A percentile compares a stretch with the other conserved stretches of the same genome.
Conservation (phyloP, 2,888 invertebrate genomes). For the Tiliacea aurago region DNA sequence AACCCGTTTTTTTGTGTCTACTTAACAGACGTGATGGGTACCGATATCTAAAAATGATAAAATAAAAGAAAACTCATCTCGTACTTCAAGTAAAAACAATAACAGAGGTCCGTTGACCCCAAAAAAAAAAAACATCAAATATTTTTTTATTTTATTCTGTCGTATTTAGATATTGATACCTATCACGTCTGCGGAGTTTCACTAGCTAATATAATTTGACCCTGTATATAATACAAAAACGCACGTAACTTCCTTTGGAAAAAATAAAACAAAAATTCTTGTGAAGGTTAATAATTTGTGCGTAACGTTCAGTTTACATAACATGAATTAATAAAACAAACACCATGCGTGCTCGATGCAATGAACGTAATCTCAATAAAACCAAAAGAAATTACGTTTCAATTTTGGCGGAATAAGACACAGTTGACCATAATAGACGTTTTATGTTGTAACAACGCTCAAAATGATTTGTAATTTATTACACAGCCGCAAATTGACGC, state of each 20-base stretch:
- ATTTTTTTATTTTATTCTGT: no score
- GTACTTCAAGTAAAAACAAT: no score
- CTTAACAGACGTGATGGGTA: no score
- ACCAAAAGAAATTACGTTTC: constrained; percentile 21
- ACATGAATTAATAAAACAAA: constrained; percentile 39
- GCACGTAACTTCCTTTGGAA: neutral
- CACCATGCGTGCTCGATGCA: constrained; percentile 27
- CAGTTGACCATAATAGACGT: constrained; percentile 31
- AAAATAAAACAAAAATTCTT: neutral
- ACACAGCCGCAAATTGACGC: constrained; percentile 47
- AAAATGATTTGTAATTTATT: constrained; percentile 49
- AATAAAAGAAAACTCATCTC: no score
- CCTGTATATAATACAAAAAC: no score
- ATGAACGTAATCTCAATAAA: constrained; percentile 36
- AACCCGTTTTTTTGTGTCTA: no score
- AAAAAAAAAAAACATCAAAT: no score
- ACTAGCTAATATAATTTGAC: no score
- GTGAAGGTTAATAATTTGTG: constrained; percentile 25
- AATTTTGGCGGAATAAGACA: constrained; percentile 42
- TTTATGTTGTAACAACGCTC: constrained; percentile 44
- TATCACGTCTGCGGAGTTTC: no score
- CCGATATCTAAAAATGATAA: no score
- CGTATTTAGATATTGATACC: no score
- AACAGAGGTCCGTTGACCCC: no score
- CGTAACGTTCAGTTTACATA: constrained; percentile 24